These are phyloP conservation scores for Stenoptilia bipunctidactyla DNA, from an alignment of 2,888 invertebrate species.

Conservation along the genomic window DNA sequence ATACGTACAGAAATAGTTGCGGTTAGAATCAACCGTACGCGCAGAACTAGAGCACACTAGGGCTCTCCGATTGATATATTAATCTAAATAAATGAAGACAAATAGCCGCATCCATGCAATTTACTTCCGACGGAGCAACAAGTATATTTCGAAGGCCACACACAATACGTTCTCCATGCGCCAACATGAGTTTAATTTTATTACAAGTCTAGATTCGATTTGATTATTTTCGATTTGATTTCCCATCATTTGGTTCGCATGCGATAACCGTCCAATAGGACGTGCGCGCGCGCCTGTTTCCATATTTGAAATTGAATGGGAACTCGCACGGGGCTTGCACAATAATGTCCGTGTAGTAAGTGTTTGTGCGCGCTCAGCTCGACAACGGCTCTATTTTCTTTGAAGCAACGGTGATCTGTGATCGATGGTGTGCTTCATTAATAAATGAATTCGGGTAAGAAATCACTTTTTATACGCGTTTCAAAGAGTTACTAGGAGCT, in stretches of 20 bases:
- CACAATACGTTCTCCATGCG: too few relatives aligned
- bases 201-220: too few relatives aligned
- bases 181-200: too few relatives aligned
- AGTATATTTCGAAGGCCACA: constrained; percentile 11
- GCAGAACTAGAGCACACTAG: background rate
- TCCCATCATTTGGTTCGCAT: constrained; percentile 33
- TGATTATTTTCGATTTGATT: background rate
- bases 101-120: background rate
- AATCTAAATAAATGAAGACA: background rate
- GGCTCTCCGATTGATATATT: background rate
- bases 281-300: constrained; percentile 48
- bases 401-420: too few relatives aligned
- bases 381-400: background rate
- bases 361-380: background rate
- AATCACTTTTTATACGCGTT: too few relatives aligned
- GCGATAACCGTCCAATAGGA: constrained; percentile 40
- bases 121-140: constrained; percentile 3
- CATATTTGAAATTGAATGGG: constrained; percentile 68
- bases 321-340: constrained; percentile 55
- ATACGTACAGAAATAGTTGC: too few relatives aligned
- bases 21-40: background rate
- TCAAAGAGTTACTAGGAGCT: too few relatives aligned
- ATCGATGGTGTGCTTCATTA: too few relatives aligned
- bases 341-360: constrained; percentile 33
- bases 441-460: too few relatives aligned